Evolutionary conservation across 2,113 vertebrate species (phyloP).

Genomic region (Pavo muticus): DNA sequence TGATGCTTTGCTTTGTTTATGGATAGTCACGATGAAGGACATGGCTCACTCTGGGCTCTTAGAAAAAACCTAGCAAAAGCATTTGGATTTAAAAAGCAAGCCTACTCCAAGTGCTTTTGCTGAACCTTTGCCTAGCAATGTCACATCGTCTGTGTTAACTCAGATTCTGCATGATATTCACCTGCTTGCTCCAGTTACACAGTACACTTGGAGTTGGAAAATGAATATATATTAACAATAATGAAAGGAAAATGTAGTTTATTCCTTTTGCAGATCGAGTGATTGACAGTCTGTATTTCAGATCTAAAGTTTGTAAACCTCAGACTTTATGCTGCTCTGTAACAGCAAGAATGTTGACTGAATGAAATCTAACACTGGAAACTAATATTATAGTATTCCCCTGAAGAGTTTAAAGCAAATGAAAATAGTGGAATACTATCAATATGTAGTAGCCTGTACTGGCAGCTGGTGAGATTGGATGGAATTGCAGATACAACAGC

Average conservation of each 20-base stretch:
- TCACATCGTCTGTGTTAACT: background rate
- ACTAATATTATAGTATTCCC: background rate
- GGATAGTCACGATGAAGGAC: background rate
- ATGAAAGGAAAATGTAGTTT: background rate
- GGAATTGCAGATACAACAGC: background rate
- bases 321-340: background rate
- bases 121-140: background rate
- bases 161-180: background rate
- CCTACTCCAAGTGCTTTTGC: background rate
- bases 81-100: background rate
- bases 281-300: background rate
- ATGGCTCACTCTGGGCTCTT: background rate
- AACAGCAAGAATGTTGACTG: background rate
- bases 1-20: background rate
- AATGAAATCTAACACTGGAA: background rate
- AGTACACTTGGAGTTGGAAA: background rate
- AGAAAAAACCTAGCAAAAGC: background rate
- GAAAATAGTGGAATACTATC: background rate
- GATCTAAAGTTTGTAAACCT: background rate
- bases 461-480: background rate
- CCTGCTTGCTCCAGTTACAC: background rate
- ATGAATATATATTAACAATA: background rate
- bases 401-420: slow-evolving; percentile 3
- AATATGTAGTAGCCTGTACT: background rate
- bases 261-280: background rate